A percentile compares a stretch with the other conserved stretches of the same genome.
Evolutionary conservation across 2,113 vertebrate species (phyloP).

Genomic region (Nesogale talazaci): DNA sequence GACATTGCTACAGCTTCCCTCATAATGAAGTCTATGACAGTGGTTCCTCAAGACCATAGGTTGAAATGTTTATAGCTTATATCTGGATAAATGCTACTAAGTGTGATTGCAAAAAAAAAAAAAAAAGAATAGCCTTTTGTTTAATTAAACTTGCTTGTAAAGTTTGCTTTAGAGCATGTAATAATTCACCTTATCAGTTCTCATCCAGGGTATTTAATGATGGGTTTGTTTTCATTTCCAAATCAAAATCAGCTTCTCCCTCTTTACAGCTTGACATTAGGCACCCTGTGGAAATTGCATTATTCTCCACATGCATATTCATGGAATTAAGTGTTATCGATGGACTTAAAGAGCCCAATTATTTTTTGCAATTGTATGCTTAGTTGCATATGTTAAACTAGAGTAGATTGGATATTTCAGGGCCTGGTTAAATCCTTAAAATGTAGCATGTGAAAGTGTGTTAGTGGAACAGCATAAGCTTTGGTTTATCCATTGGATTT

Average conservation of each 20-base stretch:
- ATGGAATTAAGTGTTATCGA: constrained; percentile 74
- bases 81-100: constrained; percentile 47
- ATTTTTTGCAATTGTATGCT: constrained; percentile 70
- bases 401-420: constrained; percentile 53
- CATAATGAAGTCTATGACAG: constrained; percentile 50
- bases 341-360: constrained; percentile 75
- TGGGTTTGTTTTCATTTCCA: constrained; percentile 69
- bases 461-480: constrained; percentile 21
- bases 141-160: constrained; percentile 77
- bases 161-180: constrained; percentile 67
- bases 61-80: constrained; percentile 38
- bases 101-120: constrained; percentile 28
- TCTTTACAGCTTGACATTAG: constrained; percentile 53
- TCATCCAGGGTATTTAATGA: constrained; percentile 70
- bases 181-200: constrained; percentile 75
- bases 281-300: constrained; percentile 70
- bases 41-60: neutral
- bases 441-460: constrained; percentile 48
- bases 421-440: constrained; percentile 62
- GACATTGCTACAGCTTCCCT: neutral
- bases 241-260: constrained; percentile 68
- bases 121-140: constrained; percentile 50
- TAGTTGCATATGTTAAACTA: constrained; percentile 61
- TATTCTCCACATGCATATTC: constrained; percentile 77
- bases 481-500: constrained; percentile 55